phyloP scores from a whole-genome alignment of 2,888 invertebrate genomes.

The Lypha dubia region DNA sequence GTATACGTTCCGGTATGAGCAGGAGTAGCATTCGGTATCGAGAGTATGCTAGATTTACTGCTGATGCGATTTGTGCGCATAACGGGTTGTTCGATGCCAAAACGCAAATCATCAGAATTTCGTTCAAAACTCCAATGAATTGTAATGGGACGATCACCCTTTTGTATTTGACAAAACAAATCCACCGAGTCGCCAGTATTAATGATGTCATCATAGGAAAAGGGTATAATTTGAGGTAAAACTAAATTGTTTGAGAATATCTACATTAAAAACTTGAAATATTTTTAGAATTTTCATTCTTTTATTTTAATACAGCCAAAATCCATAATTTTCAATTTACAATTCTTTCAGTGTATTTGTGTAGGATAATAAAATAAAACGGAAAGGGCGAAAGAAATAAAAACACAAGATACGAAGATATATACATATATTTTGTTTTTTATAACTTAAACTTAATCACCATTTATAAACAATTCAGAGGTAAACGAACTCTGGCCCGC shows the following conservation, averaged over 20 bases:
- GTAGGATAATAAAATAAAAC: slow-evolving; percentile 10
- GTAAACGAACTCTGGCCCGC: slow-evolving; percentile 86
- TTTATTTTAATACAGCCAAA: slow-evolving; percentile 4
- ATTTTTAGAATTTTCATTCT: background rate
- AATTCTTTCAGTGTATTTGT: slow-evolving; percentile 21
- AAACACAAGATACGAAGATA: background rate
- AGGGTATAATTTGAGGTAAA: slow-evolving; percentile 90
- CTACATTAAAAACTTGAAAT: background rate
- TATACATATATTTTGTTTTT: background rate
- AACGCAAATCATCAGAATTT: slow-evolving; percentile 75
- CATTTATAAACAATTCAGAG: slow-evolving; percentile 87
- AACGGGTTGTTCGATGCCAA: slow-evolving; percentile 77
- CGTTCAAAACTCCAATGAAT: slow-evolving; percentile 87
- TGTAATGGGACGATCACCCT: slow-evolving; percentile 88
- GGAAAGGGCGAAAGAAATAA: background rate
- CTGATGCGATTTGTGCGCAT: slow-evolving; percentile 86
- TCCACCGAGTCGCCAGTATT: slow-evolving; percentile 89
- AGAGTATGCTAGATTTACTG: slow-evolving; percentile 87
- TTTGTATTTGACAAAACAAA: slow-evolving; percentile 88
- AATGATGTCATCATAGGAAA: slow-evolving; percentile 89
- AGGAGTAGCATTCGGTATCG: slow-evolving; percentile 85
- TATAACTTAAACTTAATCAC: slow-evolving; percentile 80
- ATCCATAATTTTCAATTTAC: background rate
- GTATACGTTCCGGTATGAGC: slow-evolving; percentile 86
- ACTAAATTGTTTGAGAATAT: slow-evolving; percentile 84